Evolutionary conservation across 1,140 invertebrate species (phyloP).

Genomic region (Pinna nobilis): DNA sequence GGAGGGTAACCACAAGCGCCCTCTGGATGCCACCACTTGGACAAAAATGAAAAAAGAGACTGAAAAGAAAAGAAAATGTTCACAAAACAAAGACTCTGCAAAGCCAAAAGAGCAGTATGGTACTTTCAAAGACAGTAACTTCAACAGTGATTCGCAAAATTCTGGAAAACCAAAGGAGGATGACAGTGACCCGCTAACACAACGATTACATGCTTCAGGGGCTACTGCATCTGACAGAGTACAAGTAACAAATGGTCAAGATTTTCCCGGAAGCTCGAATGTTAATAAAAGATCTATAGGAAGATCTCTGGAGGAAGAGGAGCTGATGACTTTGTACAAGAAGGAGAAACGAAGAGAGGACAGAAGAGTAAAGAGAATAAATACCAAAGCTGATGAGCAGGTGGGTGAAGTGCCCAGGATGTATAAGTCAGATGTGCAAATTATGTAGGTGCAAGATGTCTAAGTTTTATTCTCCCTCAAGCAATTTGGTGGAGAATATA

Average conservation of each 20-base stretch:
- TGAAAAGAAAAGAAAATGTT: not conserved
- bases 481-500: no score
- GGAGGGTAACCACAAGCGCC: constrained; percentile 27
- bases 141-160: not conserved
- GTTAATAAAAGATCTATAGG: not conserved
- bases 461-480: no score
- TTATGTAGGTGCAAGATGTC: no score
- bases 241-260: not conserved
- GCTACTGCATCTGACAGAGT: not conserved
- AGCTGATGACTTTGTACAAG: constrained; percentile 24
- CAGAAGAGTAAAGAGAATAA: constrained; percentile 43
- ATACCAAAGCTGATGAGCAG: constrained; percentile 41
- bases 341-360: constrained; percentile 47
- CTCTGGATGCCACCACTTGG: constrained; percentile 38
- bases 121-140: not conserved
- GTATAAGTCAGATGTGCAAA: no score
- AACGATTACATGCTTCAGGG: not conserved
- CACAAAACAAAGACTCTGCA: not conserved
- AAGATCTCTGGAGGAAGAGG: constrained; percentile 22
- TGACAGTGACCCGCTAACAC: not conserved
- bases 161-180: not conserved
- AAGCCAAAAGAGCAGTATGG: not conserved
- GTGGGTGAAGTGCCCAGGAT: no score
- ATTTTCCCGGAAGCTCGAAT: not conserved
- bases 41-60: constrained; percentile 21